These are phyloP conservation scores for Drosophila maculinotata DNA, from an alignment of 2,888 invertebrate species.

Conservation along the genomic window DNA sequence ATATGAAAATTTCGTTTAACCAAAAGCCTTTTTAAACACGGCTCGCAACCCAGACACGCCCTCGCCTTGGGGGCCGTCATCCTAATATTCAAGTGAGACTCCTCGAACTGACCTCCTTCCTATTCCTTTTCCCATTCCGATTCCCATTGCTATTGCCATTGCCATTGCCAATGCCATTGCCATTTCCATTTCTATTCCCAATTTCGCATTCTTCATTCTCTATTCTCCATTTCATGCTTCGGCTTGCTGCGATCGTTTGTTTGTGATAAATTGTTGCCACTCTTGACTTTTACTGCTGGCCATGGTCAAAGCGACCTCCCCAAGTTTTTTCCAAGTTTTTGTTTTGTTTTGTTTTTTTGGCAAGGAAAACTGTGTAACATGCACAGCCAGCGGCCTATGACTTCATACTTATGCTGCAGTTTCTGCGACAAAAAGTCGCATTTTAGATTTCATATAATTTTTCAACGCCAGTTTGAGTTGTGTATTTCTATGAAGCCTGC, in stretches of 20 bases:
- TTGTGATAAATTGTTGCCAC: conserved; percentile 73
- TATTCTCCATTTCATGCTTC: conserved; percentile 23
- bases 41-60: conserved; percentile 57
- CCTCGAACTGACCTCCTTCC: conserved; percentile 39
- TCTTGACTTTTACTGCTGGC: conserved; percentile 80
- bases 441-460: conserved; percentile 56
- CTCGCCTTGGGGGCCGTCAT: conserved; percentile 39
- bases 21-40: conserved; percentile 63
- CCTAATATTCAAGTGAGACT: conserved; percentile 36
- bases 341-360: conserved; percentile 9
- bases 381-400: conserved; percentile 7
- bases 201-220: conserved; percentile 12
- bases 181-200: conserved; percentile 7
- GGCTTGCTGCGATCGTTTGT: conserved; percentile 73
- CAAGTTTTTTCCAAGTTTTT: conserved; percentile 35
- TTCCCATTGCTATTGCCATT: conserved; percentile 5
- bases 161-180: conserved; percentile 3
- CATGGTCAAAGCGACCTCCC: conserved; percentile 59
- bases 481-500: conserved; percentile 24
- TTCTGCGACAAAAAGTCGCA: conserved; percentile 6
- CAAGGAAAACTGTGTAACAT: conserved; percentile 49
- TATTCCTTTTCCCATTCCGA: conserved; percentile 16
- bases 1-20: conserved; percentile 81
- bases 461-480: conserved; percentile 48
- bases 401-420: not conserved